Base-by-base conservation (phyloP, 1,140 invertebrate genomes). In the Macrotrachela quadricornifera region DNA sequence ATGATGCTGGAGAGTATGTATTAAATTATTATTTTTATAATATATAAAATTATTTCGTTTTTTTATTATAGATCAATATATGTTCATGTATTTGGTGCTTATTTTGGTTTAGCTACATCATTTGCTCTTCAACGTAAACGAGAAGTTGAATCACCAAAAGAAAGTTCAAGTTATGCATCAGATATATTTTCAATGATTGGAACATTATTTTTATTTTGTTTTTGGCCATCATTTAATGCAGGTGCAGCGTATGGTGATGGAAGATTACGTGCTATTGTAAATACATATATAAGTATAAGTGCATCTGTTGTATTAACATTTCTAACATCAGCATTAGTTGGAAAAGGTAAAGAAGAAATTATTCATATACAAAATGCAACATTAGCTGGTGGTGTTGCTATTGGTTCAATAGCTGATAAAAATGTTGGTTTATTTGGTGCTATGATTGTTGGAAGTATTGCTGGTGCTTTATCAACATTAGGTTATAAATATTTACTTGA, bases 111-210 rank as follows among this genome's bases (percentile, higher is more conserved):
- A 30, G 82, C 80, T 1, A 79, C 80, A 4, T 84, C 84, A 50
- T 74, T 78, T 55, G 76, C 81, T 45, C 57, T 75, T 4, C 70
- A 67, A 51, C 59, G 59, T 11, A 53, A 58, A 15, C 56, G 61
- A 14, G 69, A 74, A 54, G 67, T 74, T 50, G 68, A 75, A 56
- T 67, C 78, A 1, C 51, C 57, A 8, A 74, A 75, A 40, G 80
- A 82, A 63, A 79, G 76, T 4, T 73, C 85, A 0, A 78, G 71
- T 21, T 88, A 90, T 61, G 76, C 76, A 14, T 87, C 85, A 0
- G 85, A 92, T 66, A 71, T 88, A 38, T 87, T 88, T 59, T 80
- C 87, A 11, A 91, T 92, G 85, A 81, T 92, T 57, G 86, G 86
- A 84, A 55, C 46, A n/a, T 16, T 53, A 38, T 56, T 46, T 42